Evolutionary conservation across 2,797 vertebrate species (phyloP).

Genomic region (Emydoidea blandingii): DNA sequence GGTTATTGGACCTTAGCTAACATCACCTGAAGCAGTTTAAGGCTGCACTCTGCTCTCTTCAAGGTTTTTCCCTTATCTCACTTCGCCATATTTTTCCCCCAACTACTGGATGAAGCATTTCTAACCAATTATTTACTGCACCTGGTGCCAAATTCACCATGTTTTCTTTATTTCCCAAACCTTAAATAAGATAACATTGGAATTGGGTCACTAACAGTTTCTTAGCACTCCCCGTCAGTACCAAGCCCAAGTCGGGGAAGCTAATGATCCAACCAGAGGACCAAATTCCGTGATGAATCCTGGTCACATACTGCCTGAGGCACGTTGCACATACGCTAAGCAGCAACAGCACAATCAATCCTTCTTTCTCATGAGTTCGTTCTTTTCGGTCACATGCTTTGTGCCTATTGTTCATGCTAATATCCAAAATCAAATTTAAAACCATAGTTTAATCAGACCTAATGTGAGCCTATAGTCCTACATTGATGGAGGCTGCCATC

Average conservation of each 20-base stretch:
- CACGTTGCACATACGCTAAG: no score
- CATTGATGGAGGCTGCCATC: background rate
- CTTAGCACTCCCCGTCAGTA: background rate
- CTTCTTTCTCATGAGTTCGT: background rate
- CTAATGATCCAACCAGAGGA: no score
- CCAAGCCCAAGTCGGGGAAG: no score
- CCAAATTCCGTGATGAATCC: no score
- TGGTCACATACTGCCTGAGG: no score
- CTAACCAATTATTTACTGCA: background rate
- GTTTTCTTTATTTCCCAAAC: background rate
- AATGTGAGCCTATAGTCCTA: background rate
- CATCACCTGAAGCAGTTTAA: background rate
- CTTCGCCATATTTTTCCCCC: background rate
- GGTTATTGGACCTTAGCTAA: background rate
- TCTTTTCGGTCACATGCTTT: background rate
- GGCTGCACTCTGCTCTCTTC: background rate
- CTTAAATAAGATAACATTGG: background rate
- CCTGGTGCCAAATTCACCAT: background rate
- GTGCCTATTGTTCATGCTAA: background rate
- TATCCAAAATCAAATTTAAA: background rate
- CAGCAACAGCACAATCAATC: background rate
- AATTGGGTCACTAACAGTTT: background rate
- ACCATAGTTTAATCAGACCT: background rate
- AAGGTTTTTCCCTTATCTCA: background rate
- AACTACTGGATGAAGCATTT: background rate